Percentiles rank a stretch among this genome's conserved stretches.
Conservation (phyloP, 2,113 vertebrate species). For the Festucalex cinctus region DNA sequence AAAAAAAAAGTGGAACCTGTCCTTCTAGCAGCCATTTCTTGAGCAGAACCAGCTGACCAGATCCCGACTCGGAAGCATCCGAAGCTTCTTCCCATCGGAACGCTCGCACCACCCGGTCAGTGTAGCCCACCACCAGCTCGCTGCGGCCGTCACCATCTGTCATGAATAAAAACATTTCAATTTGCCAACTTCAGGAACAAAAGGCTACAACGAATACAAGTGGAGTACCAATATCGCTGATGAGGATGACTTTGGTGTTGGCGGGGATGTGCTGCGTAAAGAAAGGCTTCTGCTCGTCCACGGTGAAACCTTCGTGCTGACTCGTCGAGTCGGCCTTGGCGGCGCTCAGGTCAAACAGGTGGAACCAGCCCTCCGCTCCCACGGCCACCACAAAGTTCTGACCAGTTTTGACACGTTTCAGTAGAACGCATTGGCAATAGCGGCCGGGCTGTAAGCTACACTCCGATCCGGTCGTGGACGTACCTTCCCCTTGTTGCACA, state of each 20-base stretch:
- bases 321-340: conserved; percentile 77
- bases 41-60: conserved; percentile 85
- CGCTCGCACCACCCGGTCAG: conserved; percentile 92
- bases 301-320: conserved; percentile 74
- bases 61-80: conserved; percentile 73
- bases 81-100: conserved; percentile 90
- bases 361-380: conserved; percentile 95
- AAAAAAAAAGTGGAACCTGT: conserved; percentile 73
- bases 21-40: conserved; percentile 98
- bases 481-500: conserved; percentile 96
- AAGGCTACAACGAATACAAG: neutral
- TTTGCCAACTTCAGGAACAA: neutral
- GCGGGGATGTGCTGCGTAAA: conserved; percentile 96
- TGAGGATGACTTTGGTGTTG: conserved; percentile 96
- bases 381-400: conserved; percentile 92
- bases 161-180: conserved; percentile 12
- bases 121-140: conserved; percentile 94
- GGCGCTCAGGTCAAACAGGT: conserved; percentile 87
- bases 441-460: fast-evolving
- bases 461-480: neutral
- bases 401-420: neutral
- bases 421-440: too few species aligned
- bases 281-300: conserved; percentile 85
- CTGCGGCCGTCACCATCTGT: conserved; percentile 89
- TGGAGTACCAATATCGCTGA: conserved; percentile 88